Conservation (phyloP, 2,113 vertebrate species). For the Perccottus glenii region DNA sequence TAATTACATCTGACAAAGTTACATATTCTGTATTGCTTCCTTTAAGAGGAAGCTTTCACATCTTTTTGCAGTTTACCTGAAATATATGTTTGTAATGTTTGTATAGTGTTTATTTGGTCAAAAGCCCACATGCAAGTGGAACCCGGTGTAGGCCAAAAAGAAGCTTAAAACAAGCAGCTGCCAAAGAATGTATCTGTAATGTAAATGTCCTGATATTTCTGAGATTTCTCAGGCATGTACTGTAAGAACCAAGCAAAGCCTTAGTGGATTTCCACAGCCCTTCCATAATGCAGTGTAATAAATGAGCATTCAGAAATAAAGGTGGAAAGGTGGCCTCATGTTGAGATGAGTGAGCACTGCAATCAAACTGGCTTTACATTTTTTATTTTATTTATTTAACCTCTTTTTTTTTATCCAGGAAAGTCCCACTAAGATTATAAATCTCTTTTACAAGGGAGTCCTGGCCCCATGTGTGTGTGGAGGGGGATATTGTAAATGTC, state of each 20-base stretch:
- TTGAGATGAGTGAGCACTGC: not conserved
- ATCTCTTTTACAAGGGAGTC: too few relatives aligned
- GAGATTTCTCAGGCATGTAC: constrained; percentile 35
- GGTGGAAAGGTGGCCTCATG: not conserved
- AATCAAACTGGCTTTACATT: too few relatives aligned
- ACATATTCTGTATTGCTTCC: not conserved
- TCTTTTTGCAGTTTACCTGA: not conserved
- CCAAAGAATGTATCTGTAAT: constrained; percentile 69
- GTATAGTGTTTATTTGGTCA: constrained; percentile 43
- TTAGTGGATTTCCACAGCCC: constrained; percentile 4
- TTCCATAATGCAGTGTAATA: too few relatives aligned
- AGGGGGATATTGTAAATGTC: too few relatives aligned
- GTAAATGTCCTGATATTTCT: constrained; percentile 58
- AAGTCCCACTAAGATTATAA: too few relatives aligned
- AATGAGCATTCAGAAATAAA: not conserved
- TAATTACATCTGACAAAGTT: constrained; percentile 41
- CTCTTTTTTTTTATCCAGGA: too few relatives aligned
- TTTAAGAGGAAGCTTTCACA: not conserved
- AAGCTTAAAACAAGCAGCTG: constrained; percentile 60
- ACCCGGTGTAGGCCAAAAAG: constrained; percentile 60
- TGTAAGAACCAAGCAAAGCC: constrained; percentile 28
- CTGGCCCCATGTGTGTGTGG: too few relatives aligned
- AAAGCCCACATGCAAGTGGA: constrained; percentile 40
- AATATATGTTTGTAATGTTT: not conserved
- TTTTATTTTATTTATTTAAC: too few relatives aligned